Evolutionary conservation across 2,797 vertebrate species (phyloP).

Genomic region (Pipistrellus pipistrellus): DNA sequence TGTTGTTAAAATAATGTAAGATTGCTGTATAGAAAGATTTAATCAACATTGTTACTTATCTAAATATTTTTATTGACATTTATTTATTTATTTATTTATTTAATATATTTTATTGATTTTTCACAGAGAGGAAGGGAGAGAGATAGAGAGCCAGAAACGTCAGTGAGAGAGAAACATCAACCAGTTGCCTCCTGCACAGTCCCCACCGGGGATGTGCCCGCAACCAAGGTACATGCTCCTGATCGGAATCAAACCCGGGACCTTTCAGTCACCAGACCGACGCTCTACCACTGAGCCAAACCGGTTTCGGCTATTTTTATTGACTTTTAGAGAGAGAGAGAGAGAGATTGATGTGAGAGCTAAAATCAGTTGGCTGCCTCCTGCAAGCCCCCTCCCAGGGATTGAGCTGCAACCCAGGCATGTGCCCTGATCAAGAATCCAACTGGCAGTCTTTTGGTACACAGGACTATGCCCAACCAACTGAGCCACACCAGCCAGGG

Average conservation of each 20-base stretch:
- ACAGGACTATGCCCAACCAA: neutral
- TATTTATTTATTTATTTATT: neutral
- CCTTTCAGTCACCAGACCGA: too few species aligned
- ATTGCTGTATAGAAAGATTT: conserved; percentile 26
- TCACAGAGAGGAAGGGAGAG: too few species aligned
- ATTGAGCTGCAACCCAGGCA: neutral
- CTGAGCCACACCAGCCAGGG: neutral
- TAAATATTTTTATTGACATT: neutral
- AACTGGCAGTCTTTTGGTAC: neutral
- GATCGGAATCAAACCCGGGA: too few species aligned
- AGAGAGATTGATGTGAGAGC: neutral
- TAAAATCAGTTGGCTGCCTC: neutral
- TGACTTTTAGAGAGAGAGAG: neutral
- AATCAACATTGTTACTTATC: neutral
- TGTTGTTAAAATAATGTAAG: neutral
- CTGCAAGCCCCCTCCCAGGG: neutral
- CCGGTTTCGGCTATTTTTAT: too few species aligned
- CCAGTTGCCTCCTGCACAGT: too few species aligned
- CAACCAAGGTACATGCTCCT: too few species aligned
- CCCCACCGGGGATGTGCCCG: too few species aligned
- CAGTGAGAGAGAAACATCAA: too few species aligned
- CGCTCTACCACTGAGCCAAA: too few species aligned
- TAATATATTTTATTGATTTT: too few species aligned
- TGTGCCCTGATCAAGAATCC: neutral
- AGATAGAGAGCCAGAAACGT: too few species aligned